A percentile compares a stretch with the other conserved stretches of the same genome.
Evolutionary conservation across 2,797 vertebrate genomes (phyloP).

Genomic region (Cynodonichthys magdalenae): DNA sequence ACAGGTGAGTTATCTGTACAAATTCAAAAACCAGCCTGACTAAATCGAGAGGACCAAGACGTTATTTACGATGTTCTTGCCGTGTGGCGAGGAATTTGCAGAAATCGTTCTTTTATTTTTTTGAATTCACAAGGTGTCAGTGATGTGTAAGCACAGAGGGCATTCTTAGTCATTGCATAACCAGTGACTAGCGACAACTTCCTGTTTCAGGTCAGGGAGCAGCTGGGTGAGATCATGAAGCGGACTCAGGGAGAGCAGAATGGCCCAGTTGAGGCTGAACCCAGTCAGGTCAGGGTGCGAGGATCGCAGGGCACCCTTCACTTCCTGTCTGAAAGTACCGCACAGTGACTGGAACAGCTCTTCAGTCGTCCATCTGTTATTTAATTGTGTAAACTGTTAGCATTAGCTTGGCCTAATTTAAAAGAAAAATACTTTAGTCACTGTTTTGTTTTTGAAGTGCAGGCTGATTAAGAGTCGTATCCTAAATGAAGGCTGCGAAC

Average conservation of each 20-base stretch:
- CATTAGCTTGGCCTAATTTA: background rate
- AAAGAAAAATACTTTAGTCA: background rate
- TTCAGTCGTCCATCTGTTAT: background rate
- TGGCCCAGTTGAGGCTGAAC: conserved; percentile 71
- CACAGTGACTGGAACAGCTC: conserved; percentile 43
- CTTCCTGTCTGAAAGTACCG: conserved; percentile 63
- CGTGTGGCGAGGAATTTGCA: conserved; percentile 18
- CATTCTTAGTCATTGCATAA: conserved; percentile 34
- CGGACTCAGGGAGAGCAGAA: conserved; percentile 80
- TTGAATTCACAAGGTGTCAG: conserved; percentile 6
- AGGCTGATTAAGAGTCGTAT: background rate
- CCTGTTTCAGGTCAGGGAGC: conserved; percentile 89
- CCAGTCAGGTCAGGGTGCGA: conserved; percentile 83
- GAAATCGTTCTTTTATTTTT: conserved; percentile 3
- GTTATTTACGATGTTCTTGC: conserved; percentile 6
- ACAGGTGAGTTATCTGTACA: conserved; percentile 78
- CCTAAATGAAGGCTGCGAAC: conserved; percentile 14
- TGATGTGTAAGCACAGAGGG: conserved; percentile 7
- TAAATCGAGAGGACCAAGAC: background rate
- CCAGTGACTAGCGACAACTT: conserved; percentile 69
- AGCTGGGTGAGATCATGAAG: conserved; percentile 85
- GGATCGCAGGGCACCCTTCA: conserved; percentile 65
- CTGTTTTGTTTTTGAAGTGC: background rate
- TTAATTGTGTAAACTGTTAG: background rate
- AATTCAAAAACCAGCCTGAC: background rate